phyloP scores from a whole-genome alignment of 2,888 invertebrate genomes.

The Macroteleia sp. region DNA sequence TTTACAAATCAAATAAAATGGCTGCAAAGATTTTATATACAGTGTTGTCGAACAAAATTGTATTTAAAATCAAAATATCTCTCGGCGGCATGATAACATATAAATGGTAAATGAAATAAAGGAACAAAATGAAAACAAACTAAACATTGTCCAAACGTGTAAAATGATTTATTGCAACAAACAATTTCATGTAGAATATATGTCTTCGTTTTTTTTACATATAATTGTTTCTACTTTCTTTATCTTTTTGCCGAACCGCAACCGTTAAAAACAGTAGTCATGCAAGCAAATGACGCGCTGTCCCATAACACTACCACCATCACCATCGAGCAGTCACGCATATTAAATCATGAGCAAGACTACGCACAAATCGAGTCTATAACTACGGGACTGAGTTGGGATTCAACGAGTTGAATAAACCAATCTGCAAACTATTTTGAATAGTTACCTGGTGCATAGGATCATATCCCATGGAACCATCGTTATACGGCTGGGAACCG shows the following conservation, averaged over 20 bases:
- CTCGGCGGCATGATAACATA: too few relatives aligned
- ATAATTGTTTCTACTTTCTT: constrained; percentile 2
- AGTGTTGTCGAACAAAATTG: too few relatives aligned
- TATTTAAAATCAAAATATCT: too few relatives aligned
- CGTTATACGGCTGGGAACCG: constrained; percentile 92
- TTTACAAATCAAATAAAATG: too few relatives aligned
- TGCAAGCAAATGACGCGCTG: constrained; percentile 29
- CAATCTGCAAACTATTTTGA: neutral
- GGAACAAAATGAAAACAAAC: too few relatives aligned
- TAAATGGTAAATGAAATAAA: too few relatives aligned
- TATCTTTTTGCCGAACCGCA: constrained; percentile 5
- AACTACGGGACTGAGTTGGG: constrained; percentile 17
- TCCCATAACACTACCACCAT: constrained; percentile 16
- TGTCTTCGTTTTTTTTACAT: too few relatives aligned
- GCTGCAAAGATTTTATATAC: too few relatives aligned
- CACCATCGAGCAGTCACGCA: constrained; percentile 38
- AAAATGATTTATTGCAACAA: too few relatives aligned
- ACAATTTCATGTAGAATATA: too few relatives aligned
- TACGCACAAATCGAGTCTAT: constrained; percentile 32
- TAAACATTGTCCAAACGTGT: too few relatives aligned
- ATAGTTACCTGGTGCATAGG: constrained; percentile 93
- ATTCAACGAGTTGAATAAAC: constrained; percentile 2
- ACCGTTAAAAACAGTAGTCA: constrained; percentile 1
- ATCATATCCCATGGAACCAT: constrained; percentile 95
- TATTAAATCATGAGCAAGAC: constrained; percentile 35